Conservation (phyloP, 1,140 invertebrate species). For the Melanaphis sacchari region DNA sequence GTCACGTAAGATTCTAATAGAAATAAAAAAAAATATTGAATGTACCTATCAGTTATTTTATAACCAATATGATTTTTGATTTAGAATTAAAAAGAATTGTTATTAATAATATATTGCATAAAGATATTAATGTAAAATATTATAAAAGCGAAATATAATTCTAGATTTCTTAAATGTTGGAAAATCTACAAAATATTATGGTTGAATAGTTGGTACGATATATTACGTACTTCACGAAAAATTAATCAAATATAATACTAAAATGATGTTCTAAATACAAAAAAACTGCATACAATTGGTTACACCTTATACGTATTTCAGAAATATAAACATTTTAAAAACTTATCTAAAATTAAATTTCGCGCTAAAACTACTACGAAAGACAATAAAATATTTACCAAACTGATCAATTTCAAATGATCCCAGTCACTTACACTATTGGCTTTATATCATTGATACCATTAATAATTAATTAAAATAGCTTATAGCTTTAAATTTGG, state of each 20-base stretch:
- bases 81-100: background rate
- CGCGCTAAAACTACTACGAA: background rate
- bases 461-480: background rate
- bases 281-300: background rate
- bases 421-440: background rate
- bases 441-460: background rate
- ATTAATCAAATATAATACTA: background rate
- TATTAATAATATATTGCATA: background rate
- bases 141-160: background rate
- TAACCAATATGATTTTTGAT: background rate
- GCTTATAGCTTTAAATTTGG: too few relatives aligned
- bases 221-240: background rate
- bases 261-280: background rate
- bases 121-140: background rate
- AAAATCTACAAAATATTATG: background rate
- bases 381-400: constrained; percentile 10
- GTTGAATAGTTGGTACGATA: background rate
- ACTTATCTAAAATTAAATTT: background rate
- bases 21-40: background rate
- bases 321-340: background rate
- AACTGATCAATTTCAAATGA: background rate
- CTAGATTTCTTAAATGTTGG: background rate
- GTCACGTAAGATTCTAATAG: background rate
- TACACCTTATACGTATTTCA: background rate
- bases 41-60: background rate